Percentiles rank a stretch among this genome's conserved stretches.
Evolutionary conservation across 1,140 invertebrate genomes (phyloP).

Genomic region (Apis laboriosa): DNA sequence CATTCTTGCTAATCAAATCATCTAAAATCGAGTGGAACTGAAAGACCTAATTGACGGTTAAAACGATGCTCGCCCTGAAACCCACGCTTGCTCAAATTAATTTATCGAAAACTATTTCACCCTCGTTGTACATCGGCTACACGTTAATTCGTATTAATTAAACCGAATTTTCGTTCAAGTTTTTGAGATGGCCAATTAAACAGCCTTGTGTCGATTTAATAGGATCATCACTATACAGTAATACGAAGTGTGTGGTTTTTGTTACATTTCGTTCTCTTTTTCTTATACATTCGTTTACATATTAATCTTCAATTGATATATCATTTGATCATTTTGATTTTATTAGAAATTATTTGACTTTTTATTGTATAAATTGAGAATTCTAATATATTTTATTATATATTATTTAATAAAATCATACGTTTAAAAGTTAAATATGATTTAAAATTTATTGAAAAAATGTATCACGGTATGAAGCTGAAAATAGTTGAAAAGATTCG

Average conservation of each 20-base stretch:
- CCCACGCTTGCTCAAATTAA: not conserved
- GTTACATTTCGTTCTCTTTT: not conserved
- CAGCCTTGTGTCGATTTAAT: slow-evolving; percentile 6
- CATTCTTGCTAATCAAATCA: not conserved
- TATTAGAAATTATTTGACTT: no score
- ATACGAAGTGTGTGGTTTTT: not conserved
- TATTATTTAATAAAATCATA: no score
- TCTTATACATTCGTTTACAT: not conserved
- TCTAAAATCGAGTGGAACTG: not conserved
- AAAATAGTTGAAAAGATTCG: no score
- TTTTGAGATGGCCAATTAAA: slow-evolving; percentile 16
- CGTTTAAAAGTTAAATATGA: no score
- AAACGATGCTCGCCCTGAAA: slow-evolving; percentile 7
- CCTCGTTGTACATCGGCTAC: slow-evolving; percentile 3
- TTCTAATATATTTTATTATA: no score
- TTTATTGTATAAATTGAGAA: no score
- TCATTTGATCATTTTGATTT: no score
- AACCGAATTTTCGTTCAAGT: slow-evolving; percentile 38
- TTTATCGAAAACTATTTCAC: slow-evolving; percentile 39
- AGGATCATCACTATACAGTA: not conserved
- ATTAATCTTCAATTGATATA: no score
- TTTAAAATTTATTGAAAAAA: no score
- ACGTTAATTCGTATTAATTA: slow-evolving; percentile 41
- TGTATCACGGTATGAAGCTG: no score
- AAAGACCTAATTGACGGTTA: slow-evolving; percentile 9